Percentiles rank a stretch among this genome's conserved stretches.
Evolutionary conservation across 1,140 invertebrate genomes (phyloP).

Genomic region (Anoplophora glabripennis): DNA sequence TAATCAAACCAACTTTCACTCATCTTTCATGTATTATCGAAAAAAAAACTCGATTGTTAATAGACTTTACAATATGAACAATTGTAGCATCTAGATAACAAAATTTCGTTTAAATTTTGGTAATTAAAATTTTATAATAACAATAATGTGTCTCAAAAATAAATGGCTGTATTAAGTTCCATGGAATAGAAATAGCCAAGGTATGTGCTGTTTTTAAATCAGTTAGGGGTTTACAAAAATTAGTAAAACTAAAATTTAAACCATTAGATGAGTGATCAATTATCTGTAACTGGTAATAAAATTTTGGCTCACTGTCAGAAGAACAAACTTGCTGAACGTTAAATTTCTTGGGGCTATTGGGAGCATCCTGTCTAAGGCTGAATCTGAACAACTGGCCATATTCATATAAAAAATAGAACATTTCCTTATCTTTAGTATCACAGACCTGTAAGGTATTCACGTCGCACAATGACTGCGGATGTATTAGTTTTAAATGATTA

Average conservation of each 20-base stretch:
- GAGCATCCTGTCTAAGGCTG: constrained; percentile 3
- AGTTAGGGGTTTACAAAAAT: constrained; percentile 5
- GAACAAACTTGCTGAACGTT: constrained; percentile 11
- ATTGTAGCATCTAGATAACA: background rate
- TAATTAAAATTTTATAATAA: constrained; percentile 23
- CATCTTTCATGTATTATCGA: too few species aligned
- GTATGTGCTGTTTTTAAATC: background rate
- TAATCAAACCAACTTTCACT: too few species aligned
- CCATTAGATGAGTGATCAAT: background rate
- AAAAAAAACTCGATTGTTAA: too few species aligned
- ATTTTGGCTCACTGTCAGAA: background rate
- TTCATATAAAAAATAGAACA: background rate
- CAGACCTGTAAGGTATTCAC: background rate
- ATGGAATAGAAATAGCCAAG: constrained; percentile 4
- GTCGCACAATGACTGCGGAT: background rate
- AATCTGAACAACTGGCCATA: constrained; percentile 14
- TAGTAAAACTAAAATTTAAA: background rate
- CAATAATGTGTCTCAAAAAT: constrained; percentile 8
- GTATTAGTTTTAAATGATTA: background rate
- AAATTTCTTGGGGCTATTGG: constrained; percentile 5
- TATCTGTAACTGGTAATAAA: constrained; percentile 11
- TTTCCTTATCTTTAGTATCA: constrained; percentile 6
- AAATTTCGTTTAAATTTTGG: constrained; percentile 13
- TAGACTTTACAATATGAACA: too few species aligned
- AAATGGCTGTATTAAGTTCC: constrained; percentile 10